phyloP scores from a whole-genome alignment of 1,140 invertebrate species.

The Lordiphosa stackelbergi region DNA sequence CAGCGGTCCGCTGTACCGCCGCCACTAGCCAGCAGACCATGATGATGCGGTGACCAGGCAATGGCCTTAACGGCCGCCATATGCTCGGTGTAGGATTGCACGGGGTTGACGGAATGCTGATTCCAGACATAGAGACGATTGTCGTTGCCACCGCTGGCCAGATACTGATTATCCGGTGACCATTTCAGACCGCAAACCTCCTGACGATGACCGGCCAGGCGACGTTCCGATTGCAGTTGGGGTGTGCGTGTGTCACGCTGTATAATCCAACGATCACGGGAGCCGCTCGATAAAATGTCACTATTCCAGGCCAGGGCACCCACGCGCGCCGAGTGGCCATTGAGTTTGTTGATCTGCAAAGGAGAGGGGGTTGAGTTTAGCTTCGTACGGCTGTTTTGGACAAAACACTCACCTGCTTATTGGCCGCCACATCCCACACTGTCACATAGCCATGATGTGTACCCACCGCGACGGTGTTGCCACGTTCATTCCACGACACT shows the following conservation, averaged over 20 bases:
- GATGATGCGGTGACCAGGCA: constrained; percentile 99
- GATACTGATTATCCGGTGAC: constrained; percentile 98
- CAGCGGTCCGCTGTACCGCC: constrained; percentile 99
- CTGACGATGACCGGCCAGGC: constrained; percentile 94
- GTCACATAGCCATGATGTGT: constrained; percentile 98
- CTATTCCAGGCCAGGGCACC: constrained; percentile 99
- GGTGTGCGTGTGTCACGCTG: constrained; percentile 96
- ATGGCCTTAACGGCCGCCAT: constrained; percentile 99
- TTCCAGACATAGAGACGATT: constrained; percentile 99
- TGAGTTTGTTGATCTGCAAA: constrained; percentile 88
- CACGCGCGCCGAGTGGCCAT: constrained; percentile 94
- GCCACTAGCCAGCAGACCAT: constrained; percentile 97
- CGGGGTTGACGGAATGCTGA: constrained; percentile 89
- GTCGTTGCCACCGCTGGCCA: constrained; percentile 99
- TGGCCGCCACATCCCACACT: constrained; percentile 97
- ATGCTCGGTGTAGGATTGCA: constrained; percentile 98
- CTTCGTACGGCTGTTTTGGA: too few relatives aligned
- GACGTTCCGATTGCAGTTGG: constrained; percentile 84
- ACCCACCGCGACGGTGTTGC: constrained; percentile 97
- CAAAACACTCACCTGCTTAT: constrained; percentile 85
- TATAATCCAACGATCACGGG: constrained; percentile 94
- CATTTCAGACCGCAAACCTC: constrained; percentile 99
- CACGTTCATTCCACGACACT: constrained; percentile 98
- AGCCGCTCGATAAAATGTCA: constrained; percentile 97
- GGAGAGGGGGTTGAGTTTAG: neutral